Percentiles rank a stretch among this genome's conserved stretches.
Conservation (phyloP, 2,888 invertebrate genomes). For the Drosophila lutescens region DNA sequence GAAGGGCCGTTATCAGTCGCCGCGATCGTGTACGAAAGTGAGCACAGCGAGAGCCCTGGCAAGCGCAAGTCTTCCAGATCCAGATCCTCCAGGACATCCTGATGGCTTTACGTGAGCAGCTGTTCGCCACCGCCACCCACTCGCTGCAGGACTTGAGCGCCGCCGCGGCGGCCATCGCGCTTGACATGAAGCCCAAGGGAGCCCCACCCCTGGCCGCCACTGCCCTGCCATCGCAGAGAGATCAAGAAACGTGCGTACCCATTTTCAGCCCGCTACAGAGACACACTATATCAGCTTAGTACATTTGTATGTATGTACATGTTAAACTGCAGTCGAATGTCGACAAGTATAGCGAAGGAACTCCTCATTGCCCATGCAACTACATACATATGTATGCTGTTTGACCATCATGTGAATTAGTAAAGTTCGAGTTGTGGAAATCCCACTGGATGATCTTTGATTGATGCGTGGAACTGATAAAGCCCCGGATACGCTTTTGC, state of each 20-base stretch:
- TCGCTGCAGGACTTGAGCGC: slow-evolving; percentile 78
- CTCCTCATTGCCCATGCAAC: neutral
- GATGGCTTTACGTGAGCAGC: slow-evolving; percentile 71
- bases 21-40: slow-evolving; percentile 53
- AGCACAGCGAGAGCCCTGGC: slow-evolving; percentile 32
- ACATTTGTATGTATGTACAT: neutral
- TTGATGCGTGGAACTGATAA: no score
- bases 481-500: no score
- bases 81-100: slow-evolving; percentile 42
- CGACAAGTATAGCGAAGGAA: no score
- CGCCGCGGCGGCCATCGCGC: slow-evolving; percentile 77
- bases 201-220: slow-evolving; percentile 16
- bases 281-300: neutral
- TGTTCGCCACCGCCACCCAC: slow-evolving; percentile 66
- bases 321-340: no score
- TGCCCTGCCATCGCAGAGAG: slow-evolving; percentile 65
- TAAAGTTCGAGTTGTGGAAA: neutral
- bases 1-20: slow-evolving; percentile 71
- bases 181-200: slow-evolving; percentile 80
- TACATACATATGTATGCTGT: neutral
- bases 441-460: neutral
- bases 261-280: neutral
- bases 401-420: no score
- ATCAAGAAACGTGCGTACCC: slow-evolving; percentile 70
- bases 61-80: slow-evolving; percentile 23